phyloP scores from a whole-genome alignment of 2,113 vertebrate species.

The Anoplopoma fimbria region DNA sequence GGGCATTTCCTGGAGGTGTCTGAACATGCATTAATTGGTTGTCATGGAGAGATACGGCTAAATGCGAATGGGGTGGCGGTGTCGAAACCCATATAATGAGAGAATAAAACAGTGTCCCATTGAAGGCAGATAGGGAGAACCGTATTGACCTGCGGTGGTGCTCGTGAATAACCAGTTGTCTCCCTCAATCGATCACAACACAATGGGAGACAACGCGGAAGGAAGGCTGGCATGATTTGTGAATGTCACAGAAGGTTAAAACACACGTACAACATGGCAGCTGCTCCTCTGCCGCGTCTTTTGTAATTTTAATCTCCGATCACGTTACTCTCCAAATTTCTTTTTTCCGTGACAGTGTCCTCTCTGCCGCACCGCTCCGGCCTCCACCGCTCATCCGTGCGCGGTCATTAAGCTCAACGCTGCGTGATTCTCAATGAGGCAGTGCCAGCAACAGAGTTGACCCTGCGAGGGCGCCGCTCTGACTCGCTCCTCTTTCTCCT shows the following conservation, averaged over 20 bases:
- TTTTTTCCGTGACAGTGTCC: constrained; percentile 30
- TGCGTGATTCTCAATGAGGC: constrained; percentile 73
- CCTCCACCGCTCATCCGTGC: constrained; percentile 57
- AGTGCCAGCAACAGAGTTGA: constrained; percentile 53
- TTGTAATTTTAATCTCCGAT: constrained; percentile 49
- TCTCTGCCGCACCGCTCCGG: constrained; percentile 26
- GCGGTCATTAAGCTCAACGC: constrained; percentile 72
- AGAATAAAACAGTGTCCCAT: constrained; percentile 75
- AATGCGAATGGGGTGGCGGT: constrained; percentile 67
- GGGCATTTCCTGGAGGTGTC: constrained; percentile 66
- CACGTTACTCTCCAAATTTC: constrained; percentile 9
- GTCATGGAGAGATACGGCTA: constrained; percentile 77
- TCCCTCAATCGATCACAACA: constrained; percentile 75
- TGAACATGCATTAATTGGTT: constrained; percentile 80
- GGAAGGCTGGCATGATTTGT: constrained; percentile 70
- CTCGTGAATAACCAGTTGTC: constrained; percentile 81
- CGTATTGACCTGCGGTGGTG: constrained; percentile 73
- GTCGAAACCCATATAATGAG: constrained; percentile 78
- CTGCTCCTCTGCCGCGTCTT: constrained; percentile 20
- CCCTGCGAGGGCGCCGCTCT: constrained; percentile 71
- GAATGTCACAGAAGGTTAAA: constrained; percentile 77
- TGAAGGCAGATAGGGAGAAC: constrained; percentile 76
- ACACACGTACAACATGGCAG: constrained; percentile 35
- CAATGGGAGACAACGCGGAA: constrained; percentile 70
- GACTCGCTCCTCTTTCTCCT: constrained; percentile 64